A percentile compares a stretch with the other conserved stretches of the same genome.
Evolutionary conservation across 2,797 vertebrate genomes (phyloP).

Genomic region (Poecilia gillii): DNA sequence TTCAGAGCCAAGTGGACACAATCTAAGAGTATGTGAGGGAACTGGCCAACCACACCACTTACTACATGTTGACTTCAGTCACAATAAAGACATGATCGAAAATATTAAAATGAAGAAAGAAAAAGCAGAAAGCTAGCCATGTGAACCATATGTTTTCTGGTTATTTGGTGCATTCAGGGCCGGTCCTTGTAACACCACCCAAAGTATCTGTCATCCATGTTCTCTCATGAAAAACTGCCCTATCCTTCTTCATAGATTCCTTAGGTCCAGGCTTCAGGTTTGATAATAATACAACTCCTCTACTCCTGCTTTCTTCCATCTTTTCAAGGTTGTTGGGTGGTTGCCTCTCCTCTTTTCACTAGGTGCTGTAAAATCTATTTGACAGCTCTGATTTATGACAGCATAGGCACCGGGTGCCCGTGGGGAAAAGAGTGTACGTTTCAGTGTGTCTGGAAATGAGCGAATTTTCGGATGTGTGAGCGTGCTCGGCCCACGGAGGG

Average conservation of each 20-base stretch:
- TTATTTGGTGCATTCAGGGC: not conserved
- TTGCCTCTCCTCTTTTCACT: conserved; percentile 70
- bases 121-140: not conserved
- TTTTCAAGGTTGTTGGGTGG: conserved; percentile 78
- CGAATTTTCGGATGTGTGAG: conserved; percentile 34
- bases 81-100: not conserved
- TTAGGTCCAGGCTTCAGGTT: conserved; percentile 52
- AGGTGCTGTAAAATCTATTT: conserved; percentile 75
- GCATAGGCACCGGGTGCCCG: conserved; percentile 65
- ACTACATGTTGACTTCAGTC: not conserved
- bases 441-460: conserved; percentile 62
- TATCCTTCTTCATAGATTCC: conserved; percentile 42
- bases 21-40: not conserved
- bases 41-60: not conserved
- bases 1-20: not conserved
- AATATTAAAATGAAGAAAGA: not conserved
- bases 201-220: not conserved
- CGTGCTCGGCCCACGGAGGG: conserved; percentile 29
- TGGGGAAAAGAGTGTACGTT: conserved; percentile 55
- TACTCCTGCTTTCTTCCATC: conserved; percentile 62
- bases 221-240: conserved; percentile 25
- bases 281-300: conserved; percentile 57
- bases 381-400: conserved; percentile 81
- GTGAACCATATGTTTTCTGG: not conserved
- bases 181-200: not conserved